Percentiles rank a stretch among this genome's conserved stretches.
phyloP scores from a whole-genome alignment of 2,888 invertebrate genomes.

The Stegana nigrithorax region DNA sequence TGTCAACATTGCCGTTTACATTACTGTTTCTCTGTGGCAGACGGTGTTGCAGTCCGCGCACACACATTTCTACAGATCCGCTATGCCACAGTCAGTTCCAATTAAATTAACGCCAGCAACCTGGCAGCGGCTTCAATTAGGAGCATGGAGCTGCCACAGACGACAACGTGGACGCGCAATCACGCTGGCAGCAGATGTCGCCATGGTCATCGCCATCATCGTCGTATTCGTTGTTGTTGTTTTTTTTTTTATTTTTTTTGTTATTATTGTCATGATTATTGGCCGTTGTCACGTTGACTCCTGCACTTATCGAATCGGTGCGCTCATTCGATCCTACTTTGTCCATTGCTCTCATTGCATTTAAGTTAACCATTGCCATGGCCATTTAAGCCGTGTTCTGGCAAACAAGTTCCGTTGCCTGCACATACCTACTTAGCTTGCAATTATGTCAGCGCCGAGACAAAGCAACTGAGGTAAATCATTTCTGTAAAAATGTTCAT shows the following conservation, averaged over 20 bases:
- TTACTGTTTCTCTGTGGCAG: no score
- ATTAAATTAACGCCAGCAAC: constrained; percentile 1
- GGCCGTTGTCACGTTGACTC: neutral
- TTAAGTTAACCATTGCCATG: no score
- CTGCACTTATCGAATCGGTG: constrained; percentile 4
- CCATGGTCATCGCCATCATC: neutral
- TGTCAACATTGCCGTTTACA: no score
- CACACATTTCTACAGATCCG: neutral
- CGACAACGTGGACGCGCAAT: neutral
- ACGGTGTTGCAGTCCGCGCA: no score
- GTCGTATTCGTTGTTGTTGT: no score
- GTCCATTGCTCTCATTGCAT: neutral
- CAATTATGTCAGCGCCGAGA: constrained; percentile 10
- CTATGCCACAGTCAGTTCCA: neutral
- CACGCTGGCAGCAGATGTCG: neutral
- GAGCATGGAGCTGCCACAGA: constrained; percentile 1
- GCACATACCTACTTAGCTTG: neutral
- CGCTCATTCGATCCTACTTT: neutral
- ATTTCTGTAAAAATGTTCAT: no score
- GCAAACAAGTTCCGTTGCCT: constrained; percentile 6
- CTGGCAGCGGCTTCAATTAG: neutral
- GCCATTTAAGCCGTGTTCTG: no score
- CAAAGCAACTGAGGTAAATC: neutral
- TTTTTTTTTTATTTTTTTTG: no score
- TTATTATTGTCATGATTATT: no score